Base-by-base conservation (phyloP, 2,888 invertebrate species). In the Cantharis nigra region DNA sequence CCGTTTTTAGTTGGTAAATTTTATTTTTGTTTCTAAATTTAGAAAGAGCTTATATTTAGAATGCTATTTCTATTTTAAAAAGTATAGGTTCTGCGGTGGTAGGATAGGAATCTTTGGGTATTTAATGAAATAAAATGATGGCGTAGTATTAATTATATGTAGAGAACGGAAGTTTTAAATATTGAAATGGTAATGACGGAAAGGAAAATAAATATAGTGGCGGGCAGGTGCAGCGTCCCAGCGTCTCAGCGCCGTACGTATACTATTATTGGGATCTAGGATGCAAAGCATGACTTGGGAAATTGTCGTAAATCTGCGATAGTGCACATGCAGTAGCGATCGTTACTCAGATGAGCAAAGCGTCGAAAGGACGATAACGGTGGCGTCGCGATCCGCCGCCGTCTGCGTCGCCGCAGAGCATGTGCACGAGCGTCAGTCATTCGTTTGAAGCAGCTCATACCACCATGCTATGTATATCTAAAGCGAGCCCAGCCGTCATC, bases 401-500 rank as follows among this genome's bases (percentile, higher is more conserved):
- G 80, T 78, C 73, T 76, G 80, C 80, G 82, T 81, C 81, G 83
- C 65, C 80, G 82, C 83, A 80, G 79, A 80, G 80, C 82, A 80
- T 82, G 80, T 80, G 78, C 80, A 81, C 80, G 78, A 80, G 80
- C 81, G 80, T 82, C 83, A 82, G 83, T 82, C 81, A 81, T 78
- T 81, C 79, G 78, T 78, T 79, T 79, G 81, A 81, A 80, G 76
- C 72, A 76, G 69, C 64, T 70, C 74, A 76, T 79, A 72, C 72
- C 75, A 82, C 74, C 79, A 82, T 82, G 81, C 78, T 81, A 77
- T 78, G 77, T 74, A 79, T 72, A 78, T 78, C 75, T 78, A 77
- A 72, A 72, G 72, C 78, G 76, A 77, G 75, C 81, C 77, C 79
- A 79, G 78, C 78, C 80, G 81, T 79, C 78, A 79, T 78, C 77